Base-by-base conservation (phyloP, 2,888 invertebrate species). In the Nemurella pictetii region DNA sequence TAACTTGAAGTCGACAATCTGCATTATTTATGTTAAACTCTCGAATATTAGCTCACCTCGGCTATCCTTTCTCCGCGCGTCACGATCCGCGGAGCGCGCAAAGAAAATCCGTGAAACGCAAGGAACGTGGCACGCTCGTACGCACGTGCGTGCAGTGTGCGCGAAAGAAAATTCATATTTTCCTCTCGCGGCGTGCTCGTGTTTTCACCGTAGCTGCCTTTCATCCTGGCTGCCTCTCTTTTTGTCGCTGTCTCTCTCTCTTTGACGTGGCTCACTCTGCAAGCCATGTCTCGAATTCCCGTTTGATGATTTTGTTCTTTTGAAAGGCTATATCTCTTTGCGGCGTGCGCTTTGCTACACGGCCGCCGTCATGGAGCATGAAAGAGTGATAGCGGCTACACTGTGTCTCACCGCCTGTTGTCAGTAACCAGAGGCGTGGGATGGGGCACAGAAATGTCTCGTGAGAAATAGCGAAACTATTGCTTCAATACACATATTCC, bases 141-240 rank as follows among this genome's bases (percentile, higher is more conserved):
- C 25, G 32, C 85, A 15, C 74, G 74, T 30, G 81, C 81, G 28
- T 55, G 1, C 82, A 29, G 35, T 35, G 55, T 20, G 9, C 55
- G 55, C 15, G 9, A 20, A 55, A 20, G 20, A 55, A 55, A 55
- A 55, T 55, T 55, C 55, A 55, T 55, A 55, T 55, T 55, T 55
- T 55, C 55, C 55, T 55, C 55, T 55, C 73, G 20, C 55, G 20
- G 55, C 20, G 12, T 81, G 55, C 75, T 77, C 82, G n/a, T 81
- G 55, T 32, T 74, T 78, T 55, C 9, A 20, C 20, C 55, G 32
- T 32, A 27, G 78, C 80, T 3, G 35, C 36, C 72, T 77, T 73
- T 86, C 83, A 75, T 73, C 36, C n/a, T 29, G 32, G 30, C 85
- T 73, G 9, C 80, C 80, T 35, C 83, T 80, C 20, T 81, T 80